Evolutionary conservation across 2,797 vertebrate genomes (phyloP), one percentile per base, ranked within the genome.

Genomic region (Petrocephalus sullivani): DNA sequence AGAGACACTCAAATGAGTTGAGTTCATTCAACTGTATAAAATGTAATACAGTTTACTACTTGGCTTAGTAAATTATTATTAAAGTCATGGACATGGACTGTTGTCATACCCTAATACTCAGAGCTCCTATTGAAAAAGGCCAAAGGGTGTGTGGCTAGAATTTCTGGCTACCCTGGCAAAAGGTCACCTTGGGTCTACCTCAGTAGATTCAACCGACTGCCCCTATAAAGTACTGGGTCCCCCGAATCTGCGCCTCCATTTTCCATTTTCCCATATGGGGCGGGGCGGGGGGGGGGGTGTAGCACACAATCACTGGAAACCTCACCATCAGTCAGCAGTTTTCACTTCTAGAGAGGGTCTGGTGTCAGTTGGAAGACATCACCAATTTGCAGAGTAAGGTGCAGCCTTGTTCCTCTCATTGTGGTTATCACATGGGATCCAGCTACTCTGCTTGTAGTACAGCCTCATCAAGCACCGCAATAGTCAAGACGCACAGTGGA

Each of bases 351-450:
- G 81, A 53, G 78, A 82, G 37, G 21, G 71, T 1, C 81, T 53
- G n/a, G 81, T 53, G 81, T 83, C 49, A 83, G 81, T 51, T 21
- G n/a, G 64, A 84, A 84, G 81, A 84, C 81, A 9, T 51, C 41
- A 16, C 2, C n/a, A n/a, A 28, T 84, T 84, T 84, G 51, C 82
- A 33, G 10, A 84, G 82, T 46, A 56, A 53, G n/a, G 51, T 56
- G 82, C 16, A 14, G 49, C 82, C 21, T 53, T 23, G 82, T 8
- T 84, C 4, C 6, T 84, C 82, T 84, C 0, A 4, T 56, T 21
- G 16, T 56, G 10, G 21, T 56, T 56, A 56, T 54, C 82, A 84
- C 82, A 56, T 84, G 82, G 21, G 33, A 12, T 56, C 82, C 82
- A 84, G 82, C 51, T 84, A 53, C n/a, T 56, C 51, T 56, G 82